phyloP scores from a whole-genome alignment of 2,797 vertebrate genomes.

The Gallinago stenura region DNA sequence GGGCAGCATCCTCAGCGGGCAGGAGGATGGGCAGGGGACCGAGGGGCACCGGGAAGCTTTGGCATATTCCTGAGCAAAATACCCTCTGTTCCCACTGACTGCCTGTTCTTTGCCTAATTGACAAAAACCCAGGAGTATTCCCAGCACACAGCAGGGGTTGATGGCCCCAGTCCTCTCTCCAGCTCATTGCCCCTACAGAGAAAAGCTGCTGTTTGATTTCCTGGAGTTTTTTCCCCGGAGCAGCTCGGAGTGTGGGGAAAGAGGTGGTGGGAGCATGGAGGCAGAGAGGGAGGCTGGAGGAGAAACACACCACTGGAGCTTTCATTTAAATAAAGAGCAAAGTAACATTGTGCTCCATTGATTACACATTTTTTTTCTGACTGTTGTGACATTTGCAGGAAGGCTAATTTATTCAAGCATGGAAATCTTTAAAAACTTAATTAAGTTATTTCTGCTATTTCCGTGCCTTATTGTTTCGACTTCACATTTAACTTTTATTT shows the following conservation, averaged over 20 bases:
- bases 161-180: not conserved
- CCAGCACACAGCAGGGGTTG: not conserved
- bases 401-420: slow-evolving; percentile 86
- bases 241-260: not conserved
- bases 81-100: not conserved
- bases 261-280: not conserved
- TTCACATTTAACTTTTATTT: slow-evolving; percentile 81
- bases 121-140: not conserved
- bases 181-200: not conserved
- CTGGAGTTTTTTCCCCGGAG: not conserved
- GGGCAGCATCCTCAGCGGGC: accelerated
- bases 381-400: slow-evolving; percentile 86
- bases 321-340: slow-evolving; percentile 76
- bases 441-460: slow-evolving; percentile 86
- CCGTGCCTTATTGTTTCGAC: slow-evolving; percentile 82
- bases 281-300: not conserved
- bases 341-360: slow-evolving; percentile 78
- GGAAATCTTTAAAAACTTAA: slow-evolving; percentile 88
- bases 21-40: not conserved
- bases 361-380: slow-evolving; percentile 79
- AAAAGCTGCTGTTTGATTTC: not conserved
- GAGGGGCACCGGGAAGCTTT: not conserved
- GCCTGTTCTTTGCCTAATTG: not conserved
- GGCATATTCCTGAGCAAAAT: not conserved
- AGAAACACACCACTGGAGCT: slow-evolving; percentile 38